Base-by-base conservation (phyloP, 2,113 vertebrate species). In the Gavialis gangeticus region DNA sequence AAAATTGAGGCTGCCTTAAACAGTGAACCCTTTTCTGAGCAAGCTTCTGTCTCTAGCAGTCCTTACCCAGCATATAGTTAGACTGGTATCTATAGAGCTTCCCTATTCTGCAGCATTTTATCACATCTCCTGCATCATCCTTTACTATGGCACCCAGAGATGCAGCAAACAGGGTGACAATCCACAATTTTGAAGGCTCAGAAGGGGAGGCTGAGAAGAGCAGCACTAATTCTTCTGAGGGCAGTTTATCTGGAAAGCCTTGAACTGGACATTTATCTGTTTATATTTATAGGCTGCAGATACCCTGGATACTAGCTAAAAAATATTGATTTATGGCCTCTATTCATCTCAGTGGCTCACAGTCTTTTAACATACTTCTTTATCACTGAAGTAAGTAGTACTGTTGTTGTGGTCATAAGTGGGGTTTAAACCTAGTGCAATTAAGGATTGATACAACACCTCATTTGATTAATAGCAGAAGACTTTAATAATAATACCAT, bases 1-100 rank as follows among this genome's bases (percentile, higher is more conserved):
- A 91, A 88, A 95, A 87, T 60, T 34, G 90, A 95, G 94, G 84
- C 93, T 92, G 90, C 95, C 87, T 93, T 96, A 96, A 96, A 82
- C 83, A 79, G 82, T 18, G 27, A 86, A 85, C 18, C 19, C 6
- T 90, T 79, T 95, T 96, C 97, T 92, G 92, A 96, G 93, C 87
- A 89, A 94, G 64, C 34, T 87, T 57, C 63, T 16, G 54, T 85
- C 90, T 80, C 86, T 75, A 73, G 63, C 27, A 91, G 4, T 73
- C 84, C 73, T 91, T 85, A 63, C 79, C 84, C 87, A 92, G 63
- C 83, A 92, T 46, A 67, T 5, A 5, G 3, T 30, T 54, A 63
- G 83, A 56, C 56, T 92, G 30, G 73, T 93, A 92, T 84, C 56
- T 60, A 84, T 67, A 91, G 75, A 25, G n/a, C 28, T 85, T 92